A percentile compares a stretch with the other conserved stretches of the same genome.
Evolutionary conservation across 2,888 invertebrate species (phyloP).

Genomic region (Hypselothyrea guttata): DNA sequence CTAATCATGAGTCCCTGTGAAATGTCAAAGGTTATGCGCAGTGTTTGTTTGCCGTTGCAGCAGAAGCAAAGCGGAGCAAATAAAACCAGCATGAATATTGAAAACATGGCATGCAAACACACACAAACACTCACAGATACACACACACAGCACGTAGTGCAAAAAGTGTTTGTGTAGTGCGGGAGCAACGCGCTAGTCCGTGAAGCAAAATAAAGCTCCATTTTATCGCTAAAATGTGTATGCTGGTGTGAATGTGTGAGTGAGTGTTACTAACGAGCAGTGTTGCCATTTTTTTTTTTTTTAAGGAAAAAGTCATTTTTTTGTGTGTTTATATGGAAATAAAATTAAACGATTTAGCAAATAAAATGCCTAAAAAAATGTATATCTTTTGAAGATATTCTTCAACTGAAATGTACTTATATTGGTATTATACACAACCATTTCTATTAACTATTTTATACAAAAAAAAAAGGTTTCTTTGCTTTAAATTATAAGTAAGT

Average conservation of each 20-base stretch:
- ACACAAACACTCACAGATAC: constrained; percentile 4
- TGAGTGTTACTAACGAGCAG: too few species aligned
- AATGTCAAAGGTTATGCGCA: constrained; percentile 38
- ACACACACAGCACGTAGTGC: constrained; percentile 18
- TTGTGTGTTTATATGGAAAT: too few species aligned
- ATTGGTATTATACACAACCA: too few species aligned
- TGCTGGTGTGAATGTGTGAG: constrained; percentile 14
- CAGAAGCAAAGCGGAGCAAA: constrained; percentile 35
- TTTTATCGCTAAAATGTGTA: constrained; percentile 60
- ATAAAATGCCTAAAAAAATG: too few species aligned
- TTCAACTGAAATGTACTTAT: too few species aligned
- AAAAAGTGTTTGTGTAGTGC: constrained; percentile 33
- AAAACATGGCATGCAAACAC: constrained; percentile 45
- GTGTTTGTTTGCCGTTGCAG: constrained; percentile 24
- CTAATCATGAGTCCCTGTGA: constrained; percentile 31
- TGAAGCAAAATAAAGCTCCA: constrained; percentile 63
- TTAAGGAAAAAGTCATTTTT: too few species aligned
- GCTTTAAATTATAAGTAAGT: too few species aligned
- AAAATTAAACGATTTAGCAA: too few species aligned
- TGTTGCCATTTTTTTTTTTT: too few species aligned
- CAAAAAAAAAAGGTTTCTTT: too few species aligned
- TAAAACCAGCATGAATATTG: constrained; percentile 61
- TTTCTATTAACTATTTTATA: too few species aligned
- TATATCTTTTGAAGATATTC: too few species aligned
- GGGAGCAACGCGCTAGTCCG: constrained; percentile 52